Evolutionary conservation across 2,113 vertebrate genomes (phyloP).

Genomic region (Oostethus manadensis): DNA sequence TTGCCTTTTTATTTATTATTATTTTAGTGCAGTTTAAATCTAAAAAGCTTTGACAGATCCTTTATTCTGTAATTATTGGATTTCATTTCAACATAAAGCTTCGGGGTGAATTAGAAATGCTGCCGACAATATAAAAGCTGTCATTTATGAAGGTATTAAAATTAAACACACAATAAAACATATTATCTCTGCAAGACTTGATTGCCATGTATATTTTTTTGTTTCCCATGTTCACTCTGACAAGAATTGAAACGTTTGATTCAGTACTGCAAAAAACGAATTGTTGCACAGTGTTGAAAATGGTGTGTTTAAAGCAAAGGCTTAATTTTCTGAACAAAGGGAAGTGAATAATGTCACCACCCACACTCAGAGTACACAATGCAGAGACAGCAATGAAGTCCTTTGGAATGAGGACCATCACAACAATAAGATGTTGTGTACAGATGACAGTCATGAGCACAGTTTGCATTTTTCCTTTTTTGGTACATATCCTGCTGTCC

Average conservation of each 20-base stretch:
- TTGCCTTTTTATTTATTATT: constrained; percentile 2
- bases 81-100: constrained; percentile 45
- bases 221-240: constrained; percentile 30
- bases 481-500: neutral
- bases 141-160: constrained; percentile 33
- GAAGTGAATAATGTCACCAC: constrained; percentile 42
- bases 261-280: constrained; percentile 39
- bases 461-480: constrained; percentile 11
- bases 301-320: constrained; percentile 53
- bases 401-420: constrained; percentile 20
- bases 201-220: constrained; percentile 33
- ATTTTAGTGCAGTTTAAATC: constrained; percentile 18
- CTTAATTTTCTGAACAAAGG: constrained; percentile 57
- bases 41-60: constrained; percentile 35
- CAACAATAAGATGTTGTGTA: constrained; percentile 29
- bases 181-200: constrained; percentile 22
- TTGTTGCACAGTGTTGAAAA: constrained; percentile 39
- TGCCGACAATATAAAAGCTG: constrained; percentile 48
- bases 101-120: constrained; percentile 29
- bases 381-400: constrained; percentile 20
- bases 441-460: constrained; percentile 12
- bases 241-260: constrained; percentile 41
- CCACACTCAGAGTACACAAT: constrained; percentile 26
- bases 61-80: constrained; percentile 40
- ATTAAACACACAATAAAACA: constrained; percentile 29